A percentile compares a stretch with the other conserved stretches of the same genome.
These are phyloP conservation scores for Drosophila merina DNA, from an alignment of 2,888 invertebrate species.

Conservation along the genomic window DNA sequence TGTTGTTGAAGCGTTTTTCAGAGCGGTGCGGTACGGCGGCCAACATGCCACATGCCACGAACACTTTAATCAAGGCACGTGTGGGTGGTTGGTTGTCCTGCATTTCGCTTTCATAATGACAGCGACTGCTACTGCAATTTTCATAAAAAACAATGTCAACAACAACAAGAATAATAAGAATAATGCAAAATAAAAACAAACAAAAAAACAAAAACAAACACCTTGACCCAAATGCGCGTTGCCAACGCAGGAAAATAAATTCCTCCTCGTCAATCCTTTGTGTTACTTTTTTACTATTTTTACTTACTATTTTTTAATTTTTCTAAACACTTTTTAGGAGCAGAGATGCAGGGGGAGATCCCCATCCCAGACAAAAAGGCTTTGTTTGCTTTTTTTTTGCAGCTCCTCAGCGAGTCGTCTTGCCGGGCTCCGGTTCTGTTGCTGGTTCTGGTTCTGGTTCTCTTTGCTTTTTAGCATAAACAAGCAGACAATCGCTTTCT, in stretches of 20 bases:
- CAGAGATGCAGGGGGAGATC: background rate
- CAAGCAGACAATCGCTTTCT: constrained; percentile 47
- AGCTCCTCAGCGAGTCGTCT: constrained; percentile 33
- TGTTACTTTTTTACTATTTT: constrained; percentile 60
- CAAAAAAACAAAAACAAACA: constrained; percentile 56
- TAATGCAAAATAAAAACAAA: constrained; percentile 38
- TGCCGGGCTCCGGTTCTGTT: background rate
- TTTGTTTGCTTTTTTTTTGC: constrained; percentile 66
- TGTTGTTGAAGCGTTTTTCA: constrained; percentile 7
- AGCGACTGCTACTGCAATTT: constrained; percentile 62
- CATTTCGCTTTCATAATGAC: constrained; percentile 67
- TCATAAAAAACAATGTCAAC: constrained; percentile 58
- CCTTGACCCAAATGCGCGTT: constrained; percentile 74
- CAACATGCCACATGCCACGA: constrained; percentile 73
- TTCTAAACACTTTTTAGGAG: constrained; percentile 70
- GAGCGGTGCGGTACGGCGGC: constrained; percentile 36
- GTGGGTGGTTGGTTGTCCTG: constrained; percentile 52
- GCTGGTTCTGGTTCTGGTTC: constrained; percentile 3
- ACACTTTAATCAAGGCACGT: constrained; percentile 72
- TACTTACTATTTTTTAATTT: constrained; percentile 75
- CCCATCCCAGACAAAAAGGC: constrained; percentile 56
- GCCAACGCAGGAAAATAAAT: constrained; percentile 34
- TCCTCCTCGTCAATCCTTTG: constrained; percentile 51
- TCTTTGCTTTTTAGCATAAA: constrained; percentile 56
- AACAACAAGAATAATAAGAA: constrained; percentile 21